A percentile compares a stretch with the other conserved stretches of the same genome.
phyloP scores from a whole-genome alignment of 2,888 invertebrate genomes.

The Brenthis ino region DNA sequence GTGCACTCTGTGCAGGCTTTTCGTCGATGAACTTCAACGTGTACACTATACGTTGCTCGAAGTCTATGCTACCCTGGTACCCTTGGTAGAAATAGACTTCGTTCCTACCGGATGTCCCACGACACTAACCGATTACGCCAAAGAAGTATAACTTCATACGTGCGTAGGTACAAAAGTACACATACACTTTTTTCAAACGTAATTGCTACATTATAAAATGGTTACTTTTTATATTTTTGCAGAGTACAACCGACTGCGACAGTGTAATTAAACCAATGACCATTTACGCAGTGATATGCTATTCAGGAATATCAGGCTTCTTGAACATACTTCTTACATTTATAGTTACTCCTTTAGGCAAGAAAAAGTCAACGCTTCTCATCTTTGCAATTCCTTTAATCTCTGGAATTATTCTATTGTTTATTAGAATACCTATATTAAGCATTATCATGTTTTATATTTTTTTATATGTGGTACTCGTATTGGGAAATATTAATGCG shows the following conservation, averaged over 20 bases:
- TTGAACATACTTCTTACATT: slow-evolving; percentile 59
- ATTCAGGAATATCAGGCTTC: slow-evolving; percentile 55
- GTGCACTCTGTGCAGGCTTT: too few relatives aligned
- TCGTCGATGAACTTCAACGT: too few relatives aligned
- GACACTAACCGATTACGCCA: too few relatives aligned
- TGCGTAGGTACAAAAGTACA: too few relatives aligned
- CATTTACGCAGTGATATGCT: slow-evolving; percentile 64
- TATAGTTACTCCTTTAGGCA: slow-evolving; percentile 59
- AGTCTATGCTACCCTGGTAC: too few relatives aligned
- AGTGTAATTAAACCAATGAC: slow-evolving; percentile 56
- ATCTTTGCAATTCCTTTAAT: slow-evolving; percentile 53
- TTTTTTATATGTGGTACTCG: slow-evolving; percentile 62
- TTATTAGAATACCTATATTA: slow-evolving; percentile 57
- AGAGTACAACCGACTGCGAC: slow-evolving; percentile 57
- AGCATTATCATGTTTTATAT: slow-evolving; percentile 63
- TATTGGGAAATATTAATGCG: slow-evolving; percentile 66
- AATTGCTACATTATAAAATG: neutral
- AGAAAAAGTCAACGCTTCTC: slow-evolving; percentile 55
- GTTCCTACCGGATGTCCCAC: too few relatives aligned
- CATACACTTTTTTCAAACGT: neutral
- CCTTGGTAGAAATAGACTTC: too few relatives aligned
- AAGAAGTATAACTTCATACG: too few relatives aligned
- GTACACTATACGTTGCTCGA: too few relatives aligned
- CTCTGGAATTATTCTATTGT: slow-evolving; percentile 55
- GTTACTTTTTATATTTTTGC: slow-evolving; percentile 22